phyloP scores from a whole-genome alignment of 2,888 invertebrate genomes.

The Meiosimyza decipiens region DNA sequence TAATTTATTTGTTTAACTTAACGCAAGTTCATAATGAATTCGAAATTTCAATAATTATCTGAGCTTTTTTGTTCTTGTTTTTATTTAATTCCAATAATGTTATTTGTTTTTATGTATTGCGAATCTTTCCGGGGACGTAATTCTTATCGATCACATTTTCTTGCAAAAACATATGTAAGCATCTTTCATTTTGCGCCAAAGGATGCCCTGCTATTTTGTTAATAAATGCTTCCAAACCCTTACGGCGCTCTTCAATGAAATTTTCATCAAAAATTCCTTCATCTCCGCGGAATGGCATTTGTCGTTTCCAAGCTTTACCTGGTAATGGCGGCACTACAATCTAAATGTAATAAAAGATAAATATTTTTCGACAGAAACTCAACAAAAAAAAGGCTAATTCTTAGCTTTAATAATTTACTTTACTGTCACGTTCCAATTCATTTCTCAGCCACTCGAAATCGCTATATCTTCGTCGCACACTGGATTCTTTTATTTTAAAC shows the following conservation, averaged over 20 bases:
- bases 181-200: constrained; percentile 97
- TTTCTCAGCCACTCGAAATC: constrained; percentile 99
- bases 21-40: constrained; percentile 22
- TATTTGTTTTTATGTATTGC: constrained; percentile 81
- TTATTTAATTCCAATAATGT: constrained; percentile 1
- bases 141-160: constrained; percentile 98
- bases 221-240: constrained; percentile 97
- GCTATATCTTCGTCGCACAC: constrained; percentile 96
- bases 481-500: constrained; percentile 99
- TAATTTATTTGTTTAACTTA: constrained; percentile 23
- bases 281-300: constrained; percentile 97
- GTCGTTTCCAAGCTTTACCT: constrained; percentile 98
- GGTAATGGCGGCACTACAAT: constrained; percentile 99
- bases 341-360: constrained; percentile 67
- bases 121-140: constrained; percentile 99
- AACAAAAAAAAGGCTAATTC: constrained; percentile 5
- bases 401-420: constrained; percentile 72
- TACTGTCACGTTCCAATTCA: constrained; percentile 98
- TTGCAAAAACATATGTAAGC: constrained; percentile 99
- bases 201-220: constrained; percentile 99
- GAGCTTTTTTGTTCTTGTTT: constrained; percentile 13
- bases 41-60: constrained; percentile 9
- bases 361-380: constrained; percentile 7
- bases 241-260: constrained; percentile 98
- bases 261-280: constrained; percentile 99